Base-by-base conservation (phyloP, 2,113 vertebrate species). In the Choloepus hoffmanni region DNA sequence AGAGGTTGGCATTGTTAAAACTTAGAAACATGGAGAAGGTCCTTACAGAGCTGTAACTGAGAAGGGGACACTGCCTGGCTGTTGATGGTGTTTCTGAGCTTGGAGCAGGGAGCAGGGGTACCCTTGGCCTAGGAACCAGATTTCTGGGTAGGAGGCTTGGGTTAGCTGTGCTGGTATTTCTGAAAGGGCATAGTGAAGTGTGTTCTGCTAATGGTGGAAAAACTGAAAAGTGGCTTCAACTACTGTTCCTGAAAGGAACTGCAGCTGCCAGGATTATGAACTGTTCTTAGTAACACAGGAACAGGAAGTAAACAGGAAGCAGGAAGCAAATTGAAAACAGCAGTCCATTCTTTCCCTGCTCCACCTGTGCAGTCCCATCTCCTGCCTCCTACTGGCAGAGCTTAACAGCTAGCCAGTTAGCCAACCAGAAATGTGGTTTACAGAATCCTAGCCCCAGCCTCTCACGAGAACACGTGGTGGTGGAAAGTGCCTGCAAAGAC, bases 301-400 rank as follows among this genome's bases (percentile, higher is more conserved):
- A 76, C 3, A 30, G 36, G n/a, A 88, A 72, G n/a, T 40, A 40
- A 89, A 53, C n/a, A 8, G 33, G 18, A 48, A 83, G 36, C 45
- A 79, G 74, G 13, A 85, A 93, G 72, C 6, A 43, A 87, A 65
- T 6, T 19, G 88, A 40, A 79, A n/a, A 58, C 3, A 45, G 40
- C 7, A 8, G 10, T 24, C 16, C 19, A 6, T 5, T 81, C 63
- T 67, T 83, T 50, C 11, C 30, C 21, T 14, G 5, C 48, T 74
- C 11, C 13, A 60, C 11, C 28, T 85, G 6, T 19, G 3, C 19
- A 68, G 55, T 3, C 12, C 72, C n/a, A 36, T 6, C 10, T 40
- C 3, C 3, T 0, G 16, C 33, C 16, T 36, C 7, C 55, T 43
- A 0, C 4, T 63, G 55, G 0, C 43, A 65, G 16, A 77, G 33